Conservation (phyloP, 2,113 vertebrate genomes). For the Pungitius pungitius region DNA sequence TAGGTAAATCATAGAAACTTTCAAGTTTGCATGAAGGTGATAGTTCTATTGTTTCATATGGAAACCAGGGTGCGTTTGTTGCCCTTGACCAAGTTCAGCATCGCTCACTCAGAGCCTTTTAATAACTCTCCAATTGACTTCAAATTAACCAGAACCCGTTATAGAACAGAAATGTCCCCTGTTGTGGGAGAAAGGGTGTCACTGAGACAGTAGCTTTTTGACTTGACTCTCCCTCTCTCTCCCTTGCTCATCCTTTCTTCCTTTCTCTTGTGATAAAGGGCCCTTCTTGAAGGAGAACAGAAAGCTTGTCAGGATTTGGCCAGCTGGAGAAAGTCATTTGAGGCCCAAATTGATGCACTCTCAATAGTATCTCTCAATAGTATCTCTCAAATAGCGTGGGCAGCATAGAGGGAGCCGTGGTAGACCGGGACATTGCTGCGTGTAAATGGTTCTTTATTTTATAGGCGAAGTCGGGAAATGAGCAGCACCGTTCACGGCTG, state of each 20-base stretch:
- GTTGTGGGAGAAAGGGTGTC: conserved; percentile 80
- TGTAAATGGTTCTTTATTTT: conserved; percentile 76
- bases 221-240: conserved; percentile 60
- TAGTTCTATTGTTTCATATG: conserved; percentile 44
- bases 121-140: conserved; percentile 85
- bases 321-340: conserved; percentile 78
- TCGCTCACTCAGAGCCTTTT: conserved; percentile 77
- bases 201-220: conserved; percentile 76
- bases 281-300: conserved; percentile 74
- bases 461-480: conserved; percentile 66
- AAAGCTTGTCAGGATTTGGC: conserved; percentile 79
- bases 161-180: conserved; percentile 81
- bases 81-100: conserved; percentile 84
- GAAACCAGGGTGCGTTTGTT: conserved; percentile 67
- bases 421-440: conserved; percentile 69
- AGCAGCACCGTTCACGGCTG: conserved; percentile 33
- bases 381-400: conserved; percentile 68
- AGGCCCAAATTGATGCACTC: conserved; percentile 76
- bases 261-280: conserved; percentile 74
- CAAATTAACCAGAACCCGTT: conserved; percentile 83
- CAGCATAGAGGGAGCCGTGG: conserved; percentile 51
- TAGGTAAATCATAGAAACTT: conserved; percentile 39
- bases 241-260: conserved; percentile 50
- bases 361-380: conserved; percentile 76
- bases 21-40: conserved; percentile 68